phyloP scores from a whole-genome alignment of 2,113 vertebrate species.

The Amphiprion ocellaris region DNA sequence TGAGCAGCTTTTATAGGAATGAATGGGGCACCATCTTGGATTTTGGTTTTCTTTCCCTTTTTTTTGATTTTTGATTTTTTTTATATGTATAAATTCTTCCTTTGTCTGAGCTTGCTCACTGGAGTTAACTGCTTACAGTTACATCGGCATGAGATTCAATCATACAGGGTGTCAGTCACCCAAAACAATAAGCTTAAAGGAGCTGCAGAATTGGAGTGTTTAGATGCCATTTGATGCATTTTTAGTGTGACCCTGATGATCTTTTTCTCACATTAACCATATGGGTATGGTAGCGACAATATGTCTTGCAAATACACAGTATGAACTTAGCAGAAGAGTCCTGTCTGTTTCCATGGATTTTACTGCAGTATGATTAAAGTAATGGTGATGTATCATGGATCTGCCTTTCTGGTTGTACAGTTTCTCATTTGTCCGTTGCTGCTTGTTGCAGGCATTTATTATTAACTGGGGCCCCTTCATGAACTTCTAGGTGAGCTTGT shows the following conservation, averaged over 20 bases:
- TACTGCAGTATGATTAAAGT: no score
- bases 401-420: no score
- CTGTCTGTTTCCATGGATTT: no score
- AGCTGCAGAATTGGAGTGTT: background rate
- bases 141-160: background rate
- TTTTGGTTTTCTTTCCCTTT: background rate
- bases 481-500: no score
- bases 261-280: constrained; percentile 5
- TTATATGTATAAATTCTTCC: background rate
- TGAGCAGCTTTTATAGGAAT: background rate
- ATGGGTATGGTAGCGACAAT: no score
- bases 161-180: background rate
- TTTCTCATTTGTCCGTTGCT: no score
- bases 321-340: no score
- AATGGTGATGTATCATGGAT: no score
- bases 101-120: constrained; percentile 7
- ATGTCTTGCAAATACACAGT: no score
- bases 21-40: background rate
- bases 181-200: background rate
- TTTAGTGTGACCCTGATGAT: background rate
- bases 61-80: background rate
- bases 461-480: no score
- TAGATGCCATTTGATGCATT: background rate
- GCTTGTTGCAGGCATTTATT: no score
- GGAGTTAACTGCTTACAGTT: no score